Base-by-base conservation (phyloP, 1,140 invertebrate species). In the Aplysia californica region DNA sequence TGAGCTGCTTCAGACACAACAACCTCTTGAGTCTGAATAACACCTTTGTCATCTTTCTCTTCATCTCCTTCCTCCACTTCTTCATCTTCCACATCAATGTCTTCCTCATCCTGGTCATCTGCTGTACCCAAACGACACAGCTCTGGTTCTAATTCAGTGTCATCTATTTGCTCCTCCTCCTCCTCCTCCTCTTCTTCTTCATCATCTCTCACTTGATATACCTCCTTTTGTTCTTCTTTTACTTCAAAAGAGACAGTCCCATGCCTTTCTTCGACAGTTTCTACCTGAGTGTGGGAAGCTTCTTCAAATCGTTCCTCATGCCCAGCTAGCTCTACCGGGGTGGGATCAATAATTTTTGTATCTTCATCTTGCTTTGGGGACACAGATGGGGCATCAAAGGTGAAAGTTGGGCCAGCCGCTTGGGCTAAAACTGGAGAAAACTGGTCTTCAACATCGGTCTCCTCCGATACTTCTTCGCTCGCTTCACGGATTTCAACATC, bases 391-490 rank as follows among this genome's bases (percentile, higher is more conserved):
- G 61, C 21, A 35, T 36, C 29, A 31, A 41, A n/a, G n/a, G n/a
- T n/a, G n/a, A n/a, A n/a, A n/a, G n/a, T n/a, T n/a, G n/a, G n/a
- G n/a, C n/a, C n/a, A n/a, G n/a, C n/a, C n/a, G n/a, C n/a, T n/a
- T n/a, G n/a, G n/a, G n/a, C n/a, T n/a, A n/a, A n/a, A n/a, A 75
- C 61, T 66, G 84, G 86, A 78, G 86, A 85, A 76, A 85, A 87
- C 79, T 86, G 85, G 75, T 88, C 86, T 68, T 87, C 85, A 26
- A 84, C 83, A 77, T 86, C 84, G 61, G 82, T 87, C 76, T 84
- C 84, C 64, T 83, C 83, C 26, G 82, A 81, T 77, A 84, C 85
- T 73, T 83, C 84, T 76, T 85, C 82, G 73, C 78, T 83, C 75
- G 75, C 79, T 79, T 85, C 81, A 75, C 79, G 78, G 64, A 82